These are phyloP conservation scores for Diabrotica balteata DNA, from an alignment of 2,888 invertebrate genomes.

Conservation along the genomic window DNA sequence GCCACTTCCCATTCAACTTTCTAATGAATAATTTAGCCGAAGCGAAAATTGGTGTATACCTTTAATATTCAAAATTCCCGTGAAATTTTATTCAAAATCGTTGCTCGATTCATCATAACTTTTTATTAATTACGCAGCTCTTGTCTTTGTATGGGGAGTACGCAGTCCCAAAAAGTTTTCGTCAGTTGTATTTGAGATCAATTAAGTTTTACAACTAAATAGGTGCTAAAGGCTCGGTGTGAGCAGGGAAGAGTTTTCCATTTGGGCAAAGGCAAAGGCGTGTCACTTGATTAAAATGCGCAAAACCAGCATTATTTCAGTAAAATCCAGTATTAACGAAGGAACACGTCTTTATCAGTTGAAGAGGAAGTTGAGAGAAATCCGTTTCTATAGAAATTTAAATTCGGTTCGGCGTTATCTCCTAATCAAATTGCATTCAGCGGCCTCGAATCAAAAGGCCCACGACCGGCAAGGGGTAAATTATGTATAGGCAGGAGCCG, in stretches of 20 bases:
- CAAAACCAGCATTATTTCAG: slow-evolving; percentile 39
- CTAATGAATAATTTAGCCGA: too few species aligned
- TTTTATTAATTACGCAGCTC: too few species aligned
- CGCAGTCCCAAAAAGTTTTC: slow-evolving; percentile 8
- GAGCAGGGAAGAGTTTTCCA: slow-evolving; percentile 10
- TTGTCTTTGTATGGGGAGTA: too few species aligned
- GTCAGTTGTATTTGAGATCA: slow-evolving; percentile 20
- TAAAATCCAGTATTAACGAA: slow-evolving; percentile 42
- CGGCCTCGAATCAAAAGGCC: slow-evolving; percentile 45
- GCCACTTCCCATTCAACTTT: too few species aligned
- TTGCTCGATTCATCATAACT: too few species aligned
- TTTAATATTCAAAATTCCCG: too few species aligned
- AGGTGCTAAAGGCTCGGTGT: slow-evolving; percentile 17
- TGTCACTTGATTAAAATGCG: slow-evolving; percentile 32
- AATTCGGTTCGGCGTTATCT: slow-evolving; percentile 46
- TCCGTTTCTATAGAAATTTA: slow-evolving; percentile 46
- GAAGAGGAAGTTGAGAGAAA: slow-evolving; percentile 43
- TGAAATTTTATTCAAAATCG: too few species aligned
- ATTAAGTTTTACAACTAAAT: slow-evolving; percentile 18
- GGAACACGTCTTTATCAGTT: slow-evolving; percentile 37
- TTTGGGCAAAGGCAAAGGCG: slow-evolving; percentile 30
- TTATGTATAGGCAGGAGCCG: slow-evolving; percentile 43
- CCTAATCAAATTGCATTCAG: slow-evolving; percentile 45
- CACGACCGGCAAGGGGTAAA: slow-evolving; percentile 45
- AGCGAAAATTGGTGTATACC: too few species aligned